Conservation (phyloP, 2,797 vertebrate genomes). For the Malurus leucopterus region DNA sequence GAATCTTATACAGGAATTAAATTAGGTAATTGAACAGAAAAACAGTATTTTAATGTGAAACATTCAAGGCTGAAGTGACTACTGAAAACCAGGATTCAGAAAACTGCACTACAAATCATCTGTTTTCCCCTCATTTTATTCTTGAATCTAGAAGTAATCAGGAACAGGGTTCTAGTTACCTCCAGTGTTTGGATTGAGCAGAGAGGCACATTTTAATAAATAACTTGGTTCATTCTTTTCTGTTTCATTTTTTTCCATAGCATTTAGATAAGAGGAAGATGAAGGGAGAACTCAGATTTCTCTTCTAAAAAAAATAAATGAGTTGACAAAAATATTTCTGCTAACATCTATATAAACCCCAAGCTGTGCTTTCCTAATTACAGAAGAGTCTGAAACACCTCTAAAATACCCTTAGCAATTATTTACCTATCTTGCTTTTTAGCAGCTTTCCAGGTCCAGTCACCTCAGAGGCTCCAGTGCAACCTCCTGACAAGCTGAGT, state of each 20-base stretch:
- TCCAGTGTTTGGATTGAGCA: background rate
- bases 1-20: background rate
- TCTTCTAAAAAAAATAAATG: background rate
- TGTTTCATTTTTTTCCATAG: background rate
- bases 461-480: conserved; percentile 15
- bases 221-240: background rate
- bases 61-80: background rate
- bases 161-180: background rate
- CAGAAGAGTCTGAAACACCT: background rate
- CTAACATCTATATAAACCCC: conserved; percentile 38
- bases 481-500: conserved; percentile 20
- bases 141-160: background rate
- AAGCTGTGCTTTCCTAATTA: conserved; percentile 47
- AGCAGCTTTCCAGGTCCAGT: conserved; percentile 2
- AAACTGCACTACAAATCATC: background rate
- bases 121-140: background rate
- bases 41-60: background rate
- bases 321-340: background rate
- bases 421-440: conserved; percentile 29
- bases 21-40: background rate
- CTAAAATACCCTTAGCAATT: conserved; percentile 34
- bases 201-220: background rate
- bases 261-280: background rate
- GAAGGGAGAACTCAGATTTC: background rate
- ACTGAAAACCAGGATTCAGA: background rate